phyloP scores from a whole-genome alignment of 2,888 invertebrate species.

The Uropetala carovei region DNA sequence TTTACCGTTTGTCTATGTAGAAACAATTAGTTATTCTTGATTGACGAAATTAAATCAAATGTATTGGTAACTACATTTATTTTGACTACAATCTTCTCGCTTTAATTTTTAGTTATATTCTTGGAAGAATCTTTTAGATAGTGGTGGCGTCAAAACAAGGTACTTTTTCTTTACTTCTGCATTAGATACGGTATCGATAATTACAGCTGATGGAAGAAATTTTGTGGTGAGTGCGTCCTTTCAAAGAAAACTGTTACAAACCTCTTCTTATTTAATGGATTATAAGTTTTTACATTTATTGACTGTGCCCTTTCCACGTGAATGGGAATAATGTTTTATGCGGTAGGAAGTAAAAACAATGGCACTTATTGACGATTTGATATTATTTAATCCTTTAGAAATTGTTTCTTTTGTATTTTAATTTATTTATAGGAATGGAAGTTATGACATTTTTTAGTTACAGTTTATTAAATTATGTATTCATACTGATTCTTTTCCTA shows the following conservation, averaged over 20 bases:
- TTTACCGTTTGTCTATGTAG: too few relatives aligned
- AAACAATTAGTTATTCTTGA: too few relatives aligned
- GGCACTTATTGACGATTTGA: too few relatives aligned
- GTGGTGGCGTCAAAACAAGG: constrained; percentile 66
- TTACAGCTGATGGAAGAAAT: constrained; percentile 96
- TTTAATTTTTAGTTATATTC: neutral
- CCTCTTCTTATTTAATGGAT: neutral
- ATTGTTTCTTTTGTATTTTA: constrained; percentile 44
- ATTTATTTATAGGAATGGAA: neutral
- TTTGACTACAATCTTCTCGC: too few relatives aligned
- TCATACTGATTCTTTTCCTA: too few relatives aligned
- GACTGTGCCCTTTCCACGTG: constrained; percentile 49
- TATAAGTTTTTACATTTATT: constrained; percentile 23
- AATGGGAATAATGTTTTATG: too few relatives aligned
- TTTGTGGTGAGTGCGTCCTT: constrained; percentile 84
- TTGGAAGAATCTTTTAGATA: constrained; percentile 66
- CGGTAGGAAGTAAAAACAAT: too few relatives aligned
- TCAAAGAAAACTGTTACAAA: neutral
- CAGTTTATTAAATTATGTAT: neutral
- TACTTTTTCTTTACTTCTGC: constrained; percentile 68
- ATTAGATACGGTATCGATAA: constrained; percentile 91
- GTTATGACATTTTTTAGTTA: neutral
- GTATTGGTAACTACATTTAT: too few relatives aligned
- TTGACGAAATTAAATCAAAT: too few relatives aligned
- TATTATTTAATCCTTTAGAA: too few relatives aligned